Conservation (phyloP, 2,888 invertebrate species). For the Meliscaeva auricollis region DNA sequence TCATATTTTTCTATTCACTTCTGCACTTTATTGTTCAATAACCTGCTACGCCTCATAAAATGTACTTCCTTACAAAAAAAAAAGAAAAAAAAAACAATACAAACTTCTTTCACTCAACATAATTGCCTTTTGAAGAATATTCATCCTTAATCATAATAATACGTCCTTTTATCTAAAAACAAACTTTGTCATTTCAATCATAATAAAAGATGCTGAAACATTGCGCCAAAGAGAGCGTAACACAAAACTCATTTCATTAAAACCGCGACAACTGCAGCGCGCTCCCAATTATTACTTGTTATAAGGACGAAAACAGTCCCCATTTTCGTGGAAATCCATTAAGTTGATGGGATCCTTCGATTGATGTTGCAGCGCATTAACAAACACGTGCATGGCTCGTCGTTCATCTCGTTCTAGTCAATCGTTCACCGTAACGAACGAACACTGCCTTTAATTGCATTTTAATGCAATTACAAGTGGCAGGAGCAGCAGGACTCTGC, state of each 20-base stretch:
- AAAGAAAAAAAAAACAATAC: conserved; percentile 12
- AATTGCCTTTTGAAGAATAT: conserved; percentile 63
- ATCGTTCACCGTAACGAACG: conserved; percentile 46
- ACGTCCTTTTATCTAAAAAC: conserved; percentile 30
- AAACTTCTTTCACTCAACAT: conserved; percentile 62
- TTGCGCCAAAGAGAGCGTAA: conserved; percentile 47
- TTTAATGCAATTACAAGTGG: conserved; percentile 84
- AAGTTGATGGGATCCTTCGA: conserved; percentile 73
- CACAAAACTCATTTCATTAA: conserved; percentile 74
- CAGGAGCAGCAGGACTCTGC: conserved; percentile 49
- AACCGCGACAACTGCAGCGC: conserved; percentile 65
- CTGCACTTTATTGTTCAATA: not conserved
- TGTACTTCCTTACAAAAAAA: not conserved
- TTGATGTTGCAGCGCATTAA: conserved; percentile 72
- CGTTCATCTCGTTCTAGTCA: conserved; percentile 48
- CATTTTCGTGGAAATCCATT: conserved; percentile 72
- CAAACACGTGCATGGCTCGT: conserved; percentile 69
- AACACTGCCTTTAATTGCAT: conserved; percentile 81
- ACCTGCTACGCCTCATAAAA: conserved; percentile 18
- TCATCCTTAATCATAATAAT: conserved; percentile 55
- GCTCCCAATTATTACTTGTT: conserved; percentile 17
- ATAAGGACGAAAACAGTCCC: conserved; percentile 42
- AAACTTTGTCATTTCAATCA: conserved; percentile 71
- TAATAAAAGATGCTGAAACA: conserved; percentile 67
- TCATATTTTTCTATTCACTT: not conserved